These are phyloP conservation scores for Nephotettix cincticeps DNA, from an alignment of 1,140 invertebrate species.

Conservation along the genomic window DNA sequence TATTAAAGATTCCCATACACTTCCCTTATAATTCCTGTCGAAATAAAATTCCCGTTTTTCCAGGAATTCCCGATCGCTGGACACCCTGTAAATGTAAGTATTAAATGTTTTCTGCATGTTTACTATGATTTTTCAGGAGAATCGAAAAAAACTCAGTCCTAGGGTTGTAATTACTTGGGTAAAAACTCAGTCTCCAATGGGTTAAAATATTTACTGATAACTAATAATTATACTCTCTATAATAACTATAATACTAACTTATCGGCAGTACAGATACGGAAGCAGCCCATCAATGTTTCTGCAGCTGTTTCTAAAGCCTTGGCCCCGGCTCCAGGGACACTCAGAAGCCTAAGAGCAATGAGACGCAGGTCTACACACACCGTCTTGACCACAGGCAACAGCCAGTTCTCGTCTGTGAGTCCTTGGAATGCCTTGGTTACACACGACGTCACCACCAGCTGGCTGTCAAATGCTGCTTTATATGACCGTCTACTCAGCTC, in stretches of 20 bases:
- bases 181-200: no score
- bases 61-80: neutral
- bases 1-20: no score
- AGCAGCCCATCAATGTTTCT: constrained; percentile 90
- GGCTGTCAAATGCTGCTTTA: constrained; percentile 74
- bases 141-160: no score
- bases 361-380: constrained; percentile 86
- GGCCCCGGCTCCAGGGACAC: constrained; percentile 48
- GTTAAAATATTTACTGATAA: neutral
- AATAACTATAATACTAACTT: constrained; percentile 67
- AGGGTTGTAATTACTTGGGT: neutral
- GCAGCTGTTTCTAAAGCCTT: constrained; percentile 87
- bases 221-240: neutral
- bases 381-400: constrained; percentile 84
- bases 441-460: constrained; percentile 72
- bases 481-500: constrained; percentile 65
- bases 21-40: neutral
- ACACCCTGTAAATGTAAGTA: neutral
- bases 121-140: no score
- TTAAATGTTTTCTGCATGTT: neutral
- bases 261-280: constrained; percentile 94
- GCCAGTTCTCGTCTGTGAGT: constrained; percentile 96
- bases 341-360: constrained; percentile 79
- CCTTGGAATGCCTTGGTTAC: constrained; percentile 83
- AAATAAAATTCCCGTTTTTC: neutral